Evolutionary conservation across 2,888 invertebrate genomes (phyloP), one percentile per base, ranked within the genome.

Genomic region (Kryphioiulus occultus): DNA sequence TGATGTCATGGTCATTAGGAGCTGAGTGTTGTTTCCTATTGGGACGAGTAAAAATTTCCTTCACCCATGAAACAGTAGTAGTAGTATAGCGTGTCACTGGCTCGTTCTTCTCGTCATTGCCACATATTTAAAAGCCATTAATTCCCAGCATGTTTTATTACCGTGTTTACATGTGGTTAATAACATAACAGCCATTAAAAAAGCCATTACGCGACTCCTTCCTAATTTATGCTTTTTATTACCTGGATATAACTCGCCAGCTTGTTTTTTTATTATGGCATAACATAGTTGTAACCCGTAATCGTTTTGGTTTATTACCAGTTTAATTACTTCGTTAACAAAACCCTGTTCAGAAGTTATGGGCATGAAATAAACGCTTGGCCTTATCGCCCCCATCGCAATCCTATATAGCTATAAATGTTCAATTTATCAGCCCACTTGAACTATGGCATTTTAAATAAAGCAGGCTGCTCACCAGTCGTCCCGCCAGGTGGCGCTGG

Each of bases 101-200:
- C 78, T 78, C 78, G 78, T 78, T 30, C 78, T 30, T 78, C 78
- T 78, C 22, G 78, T 78, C 78, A 26, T 78, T 78, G 30, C 78
- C 78, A 78, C 78, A 78, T 78, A 78, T 78, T 78, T 78, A 78
- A 78, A 78, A 78, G 78, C 26, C 78, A 78, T 78, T 78, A 22
- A 78, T 78, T 78, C 22, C 26, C 26, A 78, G 30, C 78, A 10
- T 30, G 78, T 10, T 78, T 78, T 78, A 78, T 78, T 78, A 30
- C 78, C 78, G 30, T 78, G 78, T 78, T 78, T 78, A 78, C 78
- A 78, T 78, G 78, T 78, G 15, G 78, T 78, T 78, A 78, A 78
- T 78, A 78, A 30, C 30, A 30, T 78, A 78, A 78, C 78, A 78
- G 78, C 78, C 78, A 78, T 78, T 78, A 78, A 78, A 78, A 12